phyloP scores from a whole-genome alignment of 2,113 vertebrate genomes.

The crab-eating macaque (Macaca fascicularis) region T2T-MFA8v1.1 NC_088379.1:7198001-7198500 shows the following conservation, averaged over 20 bases:
- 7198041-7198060: neutral
- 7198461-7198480: rapidly evolving
- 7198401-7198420: neutral
- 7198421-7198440: neutral
- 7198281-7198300: too few relatives aligned
- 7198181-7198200: neutral
- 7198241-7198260: too few relatives aligned
- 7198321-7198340: rapidly evolving
- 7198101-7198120: neutral
- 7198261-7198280: rapidly evolving
- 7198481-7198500: too few relatives aligned
- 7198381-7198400: neutral
- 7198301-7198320: rapidly evolving
- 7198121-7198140: too few relatives aligned
- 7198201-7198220: neutral
- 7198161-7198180: neutral
- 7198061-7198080: rapidly evolving
- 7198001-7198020: neutral
- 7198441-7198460: neutral
- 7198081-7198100: neutral
- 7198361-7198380: neutral
- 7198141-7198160: neutral
- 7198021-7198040: neutral
- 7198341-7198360: neutral
- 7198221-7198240: neutral